A percentile compares a stretch with the other conserved stretches of the same genome.
These are phyloP conservation scores for Drosophila lini DNA, from an alignment of 1,140 invertebrate genomes.

Conservation along the genomic window DNA sequence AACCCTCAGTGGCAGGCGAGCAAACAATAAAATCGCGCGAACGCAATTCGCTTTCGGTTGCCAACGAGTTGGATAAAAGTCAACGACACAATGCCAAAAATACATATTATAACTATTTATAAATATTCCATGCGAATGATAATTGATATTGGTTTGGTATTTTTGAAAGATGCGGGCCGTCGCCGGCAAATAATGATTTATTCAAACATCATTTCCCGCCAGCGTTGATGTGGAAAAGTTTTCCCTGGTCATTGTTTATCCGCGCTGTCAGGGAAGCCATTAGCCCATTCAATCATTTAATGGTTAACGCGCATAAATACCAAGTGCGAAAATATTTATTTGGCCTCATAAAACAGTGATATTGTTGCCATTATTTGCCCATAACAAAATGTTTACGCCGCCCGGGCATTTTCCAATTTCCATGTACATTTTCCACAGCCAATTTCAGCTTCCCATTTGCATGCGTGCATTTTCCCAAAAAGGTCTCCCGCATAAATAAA, in stretches of 20 bases:
- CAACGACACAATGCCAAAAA: slow-evolving; percentile 55
- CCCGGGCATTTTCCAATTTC: slow-evolving; percentile 14
- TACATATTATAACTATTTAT: slow-evolving; percentile 51
- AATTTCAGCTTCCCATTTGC: slow-evolving; percentile 10
- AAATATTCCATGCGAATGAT: slow-evolving; percentile 17
- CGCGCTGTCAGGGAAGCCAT: slow-evolving; percentile 25
- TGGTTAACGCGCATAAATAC: slow-evolving; percentile 44
- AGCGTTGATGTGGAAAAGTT: slow-evolving; percentile 31
- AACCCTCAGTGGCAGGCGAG: slow-evolving; percentile 12
- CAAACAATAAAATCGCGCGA: slow-evolving; percentile 19
- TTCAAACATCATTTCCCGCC: slow-evolving; percentile 27
- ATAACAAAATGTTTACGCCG: slow-evolving; percentile 40
- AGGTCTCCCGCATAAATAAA: slow-evolving; percentile 21
- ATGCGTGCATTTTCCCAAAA: slow-evolving; percentile 5
- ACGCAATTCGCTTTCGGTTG: slow-evolving; percentile 27
- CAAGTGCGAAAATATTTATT: slow-evolving; percentile 56
- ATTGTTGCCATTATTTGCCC: slow-evolving; percentile 51
- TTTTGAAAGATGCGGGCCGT: slow-evolving; percentile 11
- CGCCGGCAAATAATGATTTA: slow-evolving; percentile 25
- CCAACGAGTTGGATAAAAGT: slow-evolving; percentile 44
- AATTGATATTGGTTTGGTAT: slow-evolving; percentile 41
- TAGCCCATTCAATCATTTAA: slow-evolving; percentile 48
- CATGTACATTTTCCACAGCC: slow-evolving; percentile 14
- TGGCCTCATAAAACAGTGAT: slow-evolving; percentile 45
- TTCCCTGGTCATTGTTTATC: slow-evolving; percentile 29